These are phyloP conservation scores for Cheilosia variabilis DNA, from an alignment of 2,888 invertebrate species.

Conservation along the genomic window DNA sequence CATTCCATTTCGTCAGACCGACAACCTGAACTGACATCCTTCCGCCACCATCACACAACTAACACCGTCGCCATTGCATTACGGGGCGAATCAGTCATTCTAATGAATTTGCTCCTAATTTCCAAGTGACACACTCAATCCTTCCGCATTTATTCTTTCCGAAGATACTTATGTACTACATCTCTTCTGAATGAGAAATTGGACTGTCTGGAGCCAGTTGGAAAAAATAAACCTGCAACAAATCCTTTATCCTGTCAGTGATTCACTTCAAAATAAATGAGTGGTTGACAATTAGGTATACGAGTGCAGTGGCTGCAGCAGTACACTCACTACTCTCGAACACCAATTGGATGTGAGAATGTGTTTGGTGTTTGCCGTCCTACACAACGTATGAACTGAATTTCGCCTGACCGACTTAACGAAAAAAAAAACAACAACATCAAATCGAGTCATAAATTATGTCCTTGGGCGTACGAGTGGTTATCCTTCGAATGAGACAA, in stretches of 20 bases:
- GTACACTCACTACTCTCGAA: slow-evolving; percentile 8
- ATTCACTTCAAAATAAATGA: slow-evolving; percentile 66
- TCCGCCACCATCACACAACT: slow-evolving; percentile 4
- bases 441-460: slow-evolving; percentile 63
- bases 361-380: slow-evolving; percentile 18
- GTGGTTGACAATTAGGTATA: slow-evolving; percentile 58
- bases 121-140: slow-evolving; percentile 47
- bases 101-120: slow-evolving; percentile 67
- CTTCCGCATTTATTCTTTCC: slow-evolving; percentile 34
- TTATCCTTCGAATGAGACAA: slow-evolving; percentile 67
- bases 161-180: slow-evolving; percentile 7
- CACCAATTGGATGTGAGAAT: slow-evolving; percentile 28
- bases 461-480: slow-evolving; percentile 55
- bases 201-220: slow-evolving; percentile 36
- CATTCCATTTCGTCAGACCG: slow-evolving; percentile 25
- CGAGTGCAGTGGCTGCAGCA: slow-evolving; percentile 38
- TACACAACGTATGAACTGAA: slow-evolving; percentile 40
- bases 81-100: slow-evolving; percentile 47
- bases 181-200: slow-evolving; percentile 15
- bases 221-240: slow-evolving; percentile 25
- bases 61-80: slow-evolving; percentile 35
- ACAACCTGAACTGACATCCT: slow-evolving; percentile 24
- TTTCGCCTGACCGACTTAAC: slow-evolving; percentile 20
- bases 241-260: slow-evolving; percentile 53
- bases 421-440: slow-evolving; percentile 29